A percentile compares a stretch with the other conserved stretches of the same genome.
Evolutionary conservation across 1,140 invertebrate genomes (phyloP).

Genomic region (Pseudomyrmex flavicornis): DNA sequence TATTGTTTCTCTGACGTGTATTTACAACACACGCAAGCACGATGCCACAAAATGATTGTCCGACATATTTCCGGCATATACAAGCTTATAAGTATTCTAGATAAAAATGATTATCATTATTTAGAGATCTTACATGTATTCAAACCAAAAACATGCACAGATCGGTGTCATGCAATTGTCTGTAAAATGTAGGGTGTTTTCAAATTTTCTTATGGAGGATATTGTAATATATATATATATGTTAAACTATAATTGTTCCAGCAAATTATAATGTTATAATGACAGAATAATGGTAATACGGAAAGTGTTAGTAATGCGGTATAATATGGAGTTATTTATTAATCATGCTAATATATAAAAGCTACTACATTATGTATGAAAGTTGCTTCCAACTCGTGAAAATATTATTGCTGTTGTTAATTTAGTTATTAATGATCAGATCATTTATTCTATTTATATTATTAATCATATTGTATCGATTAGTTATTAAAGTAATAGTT

Average conservation of each 20-base stretch:
- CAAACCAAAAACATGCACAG: no score
- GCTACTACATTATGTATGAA: constrained; percentile 40
- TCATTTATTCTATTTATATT: constrained; percentile 49
- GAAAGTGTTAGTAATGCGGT: constrained; percentile 35
- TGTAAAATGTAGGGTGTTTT: no score
- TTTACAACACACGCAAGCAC: no score
- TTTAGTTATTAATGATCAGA: constrained; percentile 40
- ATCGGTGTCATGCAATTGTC: no score
- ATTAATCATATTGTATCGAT: constrained; percentile 40
- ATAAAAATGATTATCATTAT: no score
- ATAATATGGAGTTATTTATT: constrained; percentile 44
- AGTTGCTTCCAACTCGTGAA: constrained; percentile 46
- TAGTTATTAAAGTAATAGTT: constrained; percentile 35
- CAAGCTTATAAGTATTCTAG: no score
- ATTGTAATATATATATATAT: not conserved
- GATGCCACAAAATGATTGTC: no score
- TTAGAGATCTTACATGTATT: no score
- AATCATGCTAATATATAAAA: constrained; percentile 43
- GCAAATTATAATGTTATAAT: constrained; percentile 25
- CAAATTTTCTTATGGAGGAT: no score
- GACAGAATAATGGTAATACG: not conserved
- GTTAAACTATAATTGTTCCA: not conserved
- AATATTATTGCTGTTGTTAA: constrained; percentile 53
- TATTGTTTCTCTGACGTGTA: no score
- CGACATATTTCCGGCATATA: no score